Evolutionary conservation across 2,888 invertebrate genomes (phyloP).

Genomic region (Patella depressa): DNA sequence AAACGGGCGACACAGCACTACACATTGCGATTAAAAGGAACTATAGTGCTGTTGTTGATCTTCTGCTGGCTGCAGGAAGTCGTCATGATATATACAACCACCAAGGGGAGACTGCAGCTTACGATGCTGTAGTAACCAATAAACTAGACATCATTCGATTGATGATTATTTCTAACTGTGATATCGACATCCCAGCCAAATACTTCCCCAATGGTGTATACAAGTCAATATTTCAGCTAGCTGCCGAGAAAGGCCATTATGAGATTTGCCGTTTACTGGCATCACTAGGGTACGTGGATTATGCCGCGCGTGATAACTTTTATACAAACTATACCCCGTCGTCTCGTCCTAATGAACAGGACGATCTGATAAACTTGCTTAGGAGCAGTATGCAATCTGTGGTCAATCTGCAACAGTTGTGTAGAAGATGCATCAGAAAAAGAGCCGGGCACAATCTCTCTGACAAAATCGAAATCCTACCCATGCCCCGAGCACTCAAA

Average conservation of each 20-base stretch:
- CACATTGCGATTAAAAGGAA: conserved; percentile 70
- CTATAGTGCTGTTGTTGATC: conserved; percentile 67
- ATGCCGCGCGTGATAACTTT: conserved; percentile 57
- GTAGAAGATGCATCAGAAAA: conserved; percentile 67
- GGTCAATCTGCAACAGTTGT: conserved; percentile 65
- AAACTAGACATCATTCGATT: conserved; percentile 66
- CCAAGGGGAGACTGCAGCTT: conserved; percentile 69
- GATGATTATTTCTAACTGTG: conserved; percentile 69
- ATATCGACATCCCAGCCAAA: conserved; percentile 68
- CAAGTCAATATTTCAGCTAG: conserved; percentile 66
- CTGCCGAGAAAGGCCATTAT: conserved; percentile 67
- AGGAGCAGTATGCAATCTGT: conserved; percentile 63
- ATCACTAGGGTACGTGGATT: conserved; percentile 64
- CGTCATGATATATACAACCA: conserved; percentile 69
- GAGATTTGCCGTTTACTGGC: conserved; percentile 67
- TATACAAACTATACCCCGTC: conserved; percentile 58
- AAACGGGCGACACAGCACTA: conserved; percentile 69
- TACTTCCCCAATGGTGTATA: conserved; percentile 66
- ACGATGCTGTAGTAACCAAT: conserved; percentile 68
- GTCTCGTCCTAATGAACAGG: conserved; percentile 59
- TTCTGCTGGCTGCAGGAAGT: conserved; percentile 66
- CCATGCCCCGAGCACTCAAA: conserved; percentile 66
- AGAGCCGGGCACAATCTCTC: conserved; percentile 64
- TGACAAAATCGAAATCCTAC: conserved; percentile 60
- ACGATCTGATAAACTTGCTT: conserved; percentile 59